A percentile compares a stretch with the other conserved stretches of the same genome.
phyloP scores from a whole-genome alignment of 2,797 vertebrate species.

The Crenichthys baileyi region DNA sequence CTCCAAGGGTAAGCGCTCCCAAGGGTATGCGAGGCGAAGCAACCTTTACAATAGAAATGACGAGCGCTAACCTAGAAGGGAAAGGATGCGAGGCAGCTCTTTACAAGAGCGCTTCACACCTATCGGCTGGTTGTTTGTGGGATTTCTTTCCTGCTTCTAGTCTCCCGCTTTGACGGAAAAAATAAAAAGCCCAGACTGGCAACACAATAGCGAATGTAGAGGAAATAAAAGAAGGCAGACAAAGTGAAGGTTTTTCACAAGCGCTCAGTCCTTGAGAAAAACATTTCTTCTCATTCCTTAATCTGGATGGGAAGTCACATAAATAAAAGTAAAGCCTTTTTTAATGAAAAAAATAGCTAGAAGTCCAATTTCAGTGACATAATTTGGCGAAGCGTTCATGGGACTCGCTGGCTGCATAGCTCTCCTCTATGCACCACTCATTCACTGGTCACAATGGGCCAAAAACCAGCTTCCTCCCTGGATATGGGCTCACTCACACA shows the following conservation, averaged over 20 bases:
- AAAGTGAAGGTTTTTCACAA: slow-evolving; percentile 52
- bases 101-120: slow-evolving; percentile 50
- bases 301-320: slow-evolving; percentile 41
- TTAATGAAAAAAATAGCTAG: slow-evolving; percentile 40
- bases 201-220: slow-evolving; percentile 53
- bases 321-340: slow-evolving; percentile 56
- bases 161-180: slow-evolving; percentile 54
- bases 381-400: slow-evolving; percentile 50
- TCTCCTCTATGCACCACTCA: slow-evolving; percentile 45
- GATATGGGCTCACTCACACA: slow-evolving; percentile 64
- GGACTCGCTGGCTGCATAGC: slow-evolving; percentile 33
- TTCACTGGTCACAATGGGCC: slow-evolving; percentile 67
- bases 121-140: slow-evolving; percentile 59
- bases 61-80: slow-evolving; percentile 42
- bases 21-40: slow-evolving; percentile 65
- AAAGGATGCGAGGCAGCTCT: slow-evolving; percentile 31
- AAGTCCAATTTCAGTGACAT: slow-evolving; percentile 40
- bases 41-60: slow-evolving; percentile 51
- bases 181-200: slow-evolving; percentile 57
- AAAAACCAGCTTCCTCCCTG: slow-evolving; percentile 55
- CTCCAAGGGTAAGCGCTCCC: slow-evolving; percentile 66
- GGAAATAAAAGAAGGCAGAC: slow-evolving; percentile 31
- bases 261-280: slow-evolving; percentile 26
- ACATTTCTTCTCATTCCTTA: slow-evolving; percentile 36
- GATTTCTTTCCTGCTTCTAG: slow-evolving; percentile 45